These are phyloP conservation scores for Caenorhabditis drosophilae DNA, from an alignment of 2,888 invertebrate genomes.

Conservation along the genomic window DNA sequence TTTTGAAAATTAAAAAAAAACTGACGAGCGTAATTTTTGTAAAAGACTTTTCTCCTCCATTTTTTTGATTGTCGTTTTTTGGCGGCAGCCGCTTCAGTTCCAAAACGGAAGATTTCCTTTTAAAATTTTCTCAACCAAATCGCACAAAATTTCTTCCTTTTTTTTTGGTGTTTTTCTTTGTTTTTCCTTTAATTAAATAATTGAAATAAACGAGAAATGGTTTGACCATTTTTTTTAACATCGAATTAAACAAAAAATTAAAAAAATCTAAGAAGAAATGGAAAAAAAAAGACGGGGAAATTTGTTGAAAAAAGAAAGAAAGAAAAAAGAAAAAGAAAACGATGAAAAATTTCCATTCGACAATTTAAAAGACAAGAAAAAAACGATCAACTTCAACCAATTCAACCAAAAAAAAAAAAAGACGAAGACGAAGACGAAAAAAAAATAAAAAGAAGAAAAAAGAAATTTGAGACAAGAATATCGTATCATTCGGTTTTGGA, in stretches of 20 bases:
- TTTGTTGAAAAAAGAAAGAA: background rate
- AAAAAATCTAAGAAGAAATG: background rate
- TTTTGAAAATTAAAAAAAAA: background rate
- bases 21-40: constrained; percentile 34
- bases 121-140: too few relatives aligned
- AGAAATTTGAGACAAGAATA: too few relatives aligned
- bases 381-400: too few relatives aligned
- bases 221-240: too few relatives aligned
- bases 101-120: background rate
- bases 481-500: too few relatives aligned
- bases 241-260: background rate
- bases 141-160: too few relatives aligned
- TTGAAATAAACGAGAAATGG: background rate
- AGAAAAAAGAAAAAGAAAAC: background rate
- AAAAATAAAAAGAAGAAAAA: too few relatives aligned
- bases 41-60: constrained; percentile 35
- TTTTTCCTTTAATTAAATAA: background rate
- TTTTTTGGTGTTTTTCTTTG: background rate
- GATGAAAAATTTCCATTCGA: too few relatives aligned
- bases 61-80: background rate
- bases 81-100: background rate
- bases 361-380: too few relatives aligned
- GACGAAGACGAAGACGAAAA: too few relatives aligned
- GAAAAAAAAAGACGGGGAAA: background rate
- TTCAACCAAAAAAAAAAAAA: too few relatives aligned